Percentiles rank a stretch among this genome's conserved stretches.
Evolutionary conservation across 2,888 invertebrate species (phyloP).

Genomic region (Leptothorax acervorum): DNA sequence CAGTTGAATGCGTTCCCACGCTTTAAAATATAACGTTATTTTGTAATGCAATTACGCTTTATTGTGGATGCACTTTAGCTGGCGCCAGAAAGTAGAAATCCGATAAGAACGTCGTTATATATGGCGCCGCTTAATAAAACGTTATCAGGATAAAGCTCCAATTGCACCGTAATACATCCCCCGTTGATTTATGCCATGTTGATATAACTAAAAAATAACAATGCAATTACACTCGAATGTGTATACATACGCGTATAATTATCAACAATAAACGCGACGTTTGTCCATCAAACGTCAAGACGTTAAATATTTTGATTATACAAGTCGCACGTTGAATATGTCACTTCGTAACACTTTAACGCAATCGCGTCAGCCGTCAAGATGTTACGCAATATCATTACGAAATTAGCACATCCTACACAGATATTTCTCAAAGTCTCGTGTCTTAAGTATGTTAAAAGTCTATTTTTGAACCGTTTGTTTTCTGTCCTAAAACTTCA

Average conservation of each 20-base stretch:
- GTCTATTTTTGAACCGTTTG: background rate
- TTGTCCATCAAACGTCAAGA: background rate
- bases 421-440: background rate
- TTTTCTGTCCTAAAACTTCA: background rate
- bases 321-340: background rate
- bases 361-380: background rate
- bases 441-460: background rate
- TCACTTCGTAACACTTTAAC: background rate
- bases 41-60: conserved; percentile 14
- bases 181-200: conserved; percentile 28
- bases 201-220: conserved; percentile 13
- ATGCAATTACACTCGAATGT: background rate
- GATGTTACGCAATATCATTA: conserved; percentile 31
- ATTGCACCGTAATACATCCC: background rate
- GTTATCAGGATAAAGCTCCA: conserved; percentile 12
- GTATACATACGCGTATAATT: background rate
- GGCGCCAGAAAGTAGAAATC: conserved; percentile 14
- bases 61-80: background rate
- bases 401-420: background rate
- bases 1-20: background rate
- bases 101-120: background rate
- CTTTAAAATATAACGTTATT: background rate
- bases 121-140: conserved; percentile 13
- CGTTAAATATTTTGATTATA: conserved; percentile 15
- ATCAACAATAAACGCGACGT: background rate